Conservation (phyloP, 1,140 invertebrate species). For the Battus philenor region DNA sequence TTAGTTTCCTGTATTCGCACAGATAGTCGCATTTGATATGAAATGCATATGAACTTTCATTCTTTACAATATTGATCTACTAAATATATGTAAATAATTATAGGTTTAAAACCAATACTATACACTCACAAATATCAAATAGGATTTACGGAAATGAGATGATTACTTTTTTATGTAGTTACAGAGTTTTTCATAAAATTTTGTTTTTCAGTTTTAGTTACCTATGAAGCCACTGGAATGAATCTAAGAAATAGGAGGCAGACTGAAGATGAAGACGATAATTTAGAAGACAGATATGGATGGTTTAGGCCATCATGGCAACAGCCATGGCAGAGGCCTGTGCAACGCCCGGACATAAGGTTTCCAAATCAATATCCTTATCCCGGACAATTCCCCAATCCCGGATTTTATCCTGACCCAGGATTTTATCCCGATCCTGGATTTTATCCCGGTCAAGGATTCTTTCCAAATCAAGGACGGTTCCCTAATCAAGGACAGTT, state of each 20-base stretch:
- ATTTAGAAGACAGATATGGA: constrained; percentile 43
- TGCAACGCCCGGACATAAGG: constrained; percentile 1
- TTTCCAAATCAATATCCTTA: constrained; percentile 17
- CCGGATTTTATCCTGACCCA: background rate
- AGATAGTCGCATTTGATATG: too few relatives aligned
- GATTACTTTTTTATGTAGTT: too few relatives aligned
- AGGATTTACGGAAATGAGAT: too few relatives aligned
- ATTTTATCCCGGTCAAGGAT: constrained; percentile 18
- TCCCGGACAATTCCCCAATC: constrained; percentile 17
- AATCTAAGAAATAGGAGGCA: too few relatives aligned
- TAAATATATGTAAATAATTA: too few relatives aligned
- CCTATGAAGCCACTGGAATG: constrained; percentile 16
- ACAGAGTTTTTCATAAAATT: too few relatives aligned
- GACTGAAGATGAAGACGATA: constrained; percentile 10
- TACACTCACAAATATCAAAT: too few relatives aligned
- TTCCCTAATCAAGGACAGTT: constrained; percentile 22
- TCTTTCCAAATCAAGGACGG: constrained; percentile 20
- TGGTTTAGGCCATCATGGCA: constrained; percentile 18
- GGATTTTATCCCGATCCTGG: constrained; percentile 21
- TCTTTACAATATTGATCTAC: too few relatives aligned
- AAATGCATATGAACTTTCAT: too few relatives aligned
- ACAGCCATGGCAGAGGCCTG: background rate
- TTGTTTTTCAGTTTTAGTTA: constrained; percentile 16
- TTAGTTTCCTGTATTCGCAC: too few relatives aligned
- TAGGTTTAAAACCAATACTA: too few relatives aligned